Base-by-base conservation (phyloP, 2,888 invertebrate species). In the Cataglyphis cursor region DNA sequence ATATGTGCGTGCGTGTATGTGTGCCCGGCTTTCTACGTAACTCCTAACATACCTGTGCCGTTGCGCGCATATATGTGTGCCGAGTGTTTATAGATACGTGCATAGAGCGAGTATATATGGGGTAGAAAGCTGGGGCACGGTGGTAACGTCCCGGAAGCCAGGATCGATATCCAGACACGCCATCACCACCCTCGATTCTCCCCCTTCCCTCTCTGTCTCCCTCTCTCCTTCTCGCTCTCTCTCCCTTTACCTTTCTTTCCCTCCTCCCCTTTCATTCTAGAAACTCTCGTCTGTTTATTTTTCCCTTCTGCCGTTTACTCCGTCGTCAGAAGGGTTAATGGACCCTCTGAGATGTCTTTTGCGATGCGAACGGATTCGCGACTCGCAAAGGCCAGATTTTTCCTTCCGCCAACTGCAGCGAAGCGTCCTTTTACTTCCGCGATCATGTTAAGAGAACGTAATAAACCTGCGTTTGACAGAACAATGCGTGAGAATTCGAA, bases 121-220 rank as follows among this genome's bases (percentile, higher is more conserved):
- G 75, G 48, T 82, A 90, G 89, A 90, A 90, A 90, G 90, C 90
- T 89, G 87, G 90, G 90, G 87, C 90, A 91, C 87, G 88, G 84
- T 87, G 90, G 91, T 90, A 92, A 90, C 89, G 90, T 92, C 90
- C 91, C 87, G 91, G 91, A 93, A 91, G 89, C 89, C 83, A 88
- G 90, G 93, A 93, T 93, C 93, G 92, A 93, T 93, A 93, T 90
- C 90, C 91, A 91, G 92, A 91, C 93, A 92, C 91, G 92, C 92
- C 91, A 92, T 92, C 91, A 89, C 91, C 90, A 90, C 80, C 86
- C 89, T 88, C 90, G 70, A 83, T 76, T 78, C 87, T 78, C 65
- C 72, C 76, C 73, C 70, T 38, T 64, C 65, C 72, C 81, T 81
- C 83, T 62, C 84, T 59, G 74, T 66, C 70, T 78, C 54, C 57